Evolutionary conservation across 2,113 vertebrate genomes (phyloP), one percentile per base, ranked within the genome.

Genomic region (Malurus cyaneus): DNA sequence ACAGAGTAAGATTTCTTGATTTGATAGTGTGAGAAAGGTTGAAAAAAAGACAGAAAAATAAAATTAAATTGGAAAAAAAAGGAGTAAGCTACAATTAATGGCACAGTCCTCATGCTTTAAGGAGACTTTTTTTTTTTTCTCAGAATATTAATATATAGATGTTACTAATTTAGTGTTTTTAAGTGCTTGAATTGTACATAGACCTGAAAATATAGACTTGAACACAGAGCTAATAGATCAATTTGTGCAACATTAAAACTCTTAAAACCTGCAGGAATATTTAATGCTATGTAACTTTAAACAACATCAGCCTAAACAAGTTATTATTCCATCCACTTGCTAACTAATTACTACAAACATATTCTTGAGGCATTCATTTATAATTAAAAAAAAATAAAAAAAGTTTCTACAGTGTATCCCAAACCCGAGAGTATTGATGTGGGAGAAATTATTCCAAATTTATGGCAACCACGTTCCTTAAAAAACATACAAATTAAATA

Each of bases 221-320:
- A 92, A 69, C 34, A 79, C 29, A 53, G 25, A 83, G 15, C 14
- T 65, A 96, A 89, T 83, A 94, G 47, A 91, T 94, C 8, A 92
- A 85, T 97, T 96, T 97, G 52, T 52, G 87, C 86, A 88, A 82
- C 42, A 93, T 93, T 86, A 93, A 88, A 34, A 20, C 17, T 85
- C 21, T n/a, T 87, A 88, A 94, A 84, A 46, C 12, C 80, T 84
- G 61, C 10, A 84, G 80, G 26, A 72, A 67, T 92, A 69, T 93
- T 90, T 96, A 53, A 91, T 93, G 36, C 7, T 80, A 28, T 47
- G 64, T 10, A 26, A 77, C 20, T 96, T 97, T 71, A 93, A 95
- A 84, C 5, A 93, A 52, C 23, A 84, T 18, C 54, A 57, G 26
- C 49, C 21, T 46, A 93, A 92, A 92, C 46, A 85, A 80, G 29